These are phyloP conservation scores for Narcine bancroftii DNA, from an alignment of 2,113 vertebrate species.

Conservation along the genomic window DNA sequence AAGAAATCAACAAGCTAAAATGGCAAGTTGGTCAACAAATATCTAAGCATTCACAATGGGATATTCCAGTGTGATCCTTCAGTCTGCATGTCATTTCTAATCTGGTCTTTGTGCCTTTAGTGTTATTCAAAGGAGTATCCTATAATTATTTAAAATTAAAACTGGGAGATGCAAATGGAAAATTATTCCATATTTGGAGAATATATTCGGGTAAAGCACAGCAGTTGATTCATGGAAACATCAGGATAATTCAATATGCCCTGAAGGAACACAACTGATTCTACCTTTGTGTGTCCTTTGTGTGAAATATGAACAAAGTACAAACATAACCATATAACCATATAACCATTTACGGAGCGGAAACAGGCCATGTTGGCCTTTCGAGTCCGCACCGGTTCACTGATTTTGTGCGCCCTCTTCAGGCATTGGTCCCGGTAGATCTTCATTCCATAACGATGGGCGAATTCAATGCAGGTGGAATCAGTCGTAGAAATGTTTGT, in stretches of 20 bases:
- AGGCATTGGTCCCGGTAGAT: no score
- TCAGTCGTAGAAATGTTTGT: no score
- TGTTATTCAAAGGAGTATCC: neutral
- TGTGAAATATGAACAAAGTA: neutral
- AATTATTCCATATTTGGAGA: neutral
- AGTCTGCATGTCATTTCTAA: neutral
- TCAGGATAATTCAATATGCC: neutral
- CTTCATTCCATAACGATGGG: no score
- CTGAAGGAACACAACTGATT: neutral
- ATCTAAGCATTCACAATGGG: neutral
- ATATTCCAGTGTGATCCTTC: neutral
- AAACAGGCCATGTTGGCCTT: no score
- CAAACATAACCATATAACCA: no score
- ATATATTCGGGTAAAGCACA: neutral
- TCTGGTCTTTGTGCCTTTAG: neutral
- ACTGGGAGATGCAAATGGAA: neutral
- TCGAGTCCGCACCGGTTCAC: no score
- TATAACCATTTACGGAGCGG: no score
- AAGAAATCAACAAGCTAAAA: neutral
- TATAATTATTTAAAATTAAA: neutral
- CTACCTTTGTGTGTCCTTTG: neutral
- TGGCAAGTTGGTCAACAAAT: neutral
- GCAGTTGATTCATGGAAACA: neutral
- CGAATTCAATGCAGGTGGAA: no score
- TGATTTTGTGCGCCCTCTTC: no score